Base-by-base conservation (phyloP, 1,140 invertebrate genomes). In the Streblospio benedicti region DNA sequence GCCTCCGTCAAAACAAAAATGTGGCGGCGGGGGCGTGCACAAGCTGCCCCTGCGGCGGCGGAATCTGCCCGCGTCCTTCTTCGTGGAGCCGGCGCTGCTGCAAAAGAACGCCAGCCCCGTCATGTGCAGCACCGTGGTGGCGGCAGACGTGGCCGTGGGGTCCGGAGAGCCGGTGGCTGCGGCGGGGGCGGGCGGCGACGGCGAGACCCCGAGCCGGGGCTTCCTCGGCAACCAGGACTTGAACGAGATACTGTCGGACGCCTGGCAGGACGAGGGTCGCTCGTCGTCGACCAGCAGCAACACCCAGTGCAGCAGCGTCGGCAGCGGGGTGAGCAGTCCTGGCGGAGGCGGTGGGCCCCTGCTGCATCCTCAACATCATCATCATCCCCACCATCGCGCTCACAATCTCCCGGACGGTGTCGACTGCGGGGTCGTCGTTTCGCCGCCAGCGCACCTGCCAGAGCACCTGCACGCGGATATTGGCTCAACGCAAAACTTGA, bases 11-110 rank as follows among this genome's bases (percentile, higher is more conserved):
- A 32, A 31, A 56, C 20, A 32, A 41, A 16, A 61, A 57, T 43
- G 50, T 51, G n/a, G 33, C 43, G 4, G n/a, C 44, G 25, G n/a
- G 20, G 1, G 28, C 57, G 18, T 45, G 57, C 16, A n/a, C n/a
- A 72, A 70, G 50, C 60, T 65, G 12, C 67, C 72, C 16, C 47
- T 74, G 5, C 57, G 67, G 30, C 67, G 66, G 33, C 61, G 72
- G 35, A 70, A 74, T 33, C 61, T 74, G 0, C 72, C 72, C 14
- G 61, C 72, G 23, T 74, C 72, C 6, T 74, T 74, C 57, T 74
- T 74, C 35, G 61, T 59, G 23, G 72, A 74, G 60, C 72, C 72
- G 5, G 58, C 1, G 20, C 52, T 33, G 51, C 45, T 47, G 25
- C 30, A n/a, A n/a, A n/a, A n/a, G n/a, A 27, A 28, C 45, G 45